Evolutionary conservation across 2,888 invertebrate species (phyloP).

Genomic region (Coenonympha arcania): DNA sequence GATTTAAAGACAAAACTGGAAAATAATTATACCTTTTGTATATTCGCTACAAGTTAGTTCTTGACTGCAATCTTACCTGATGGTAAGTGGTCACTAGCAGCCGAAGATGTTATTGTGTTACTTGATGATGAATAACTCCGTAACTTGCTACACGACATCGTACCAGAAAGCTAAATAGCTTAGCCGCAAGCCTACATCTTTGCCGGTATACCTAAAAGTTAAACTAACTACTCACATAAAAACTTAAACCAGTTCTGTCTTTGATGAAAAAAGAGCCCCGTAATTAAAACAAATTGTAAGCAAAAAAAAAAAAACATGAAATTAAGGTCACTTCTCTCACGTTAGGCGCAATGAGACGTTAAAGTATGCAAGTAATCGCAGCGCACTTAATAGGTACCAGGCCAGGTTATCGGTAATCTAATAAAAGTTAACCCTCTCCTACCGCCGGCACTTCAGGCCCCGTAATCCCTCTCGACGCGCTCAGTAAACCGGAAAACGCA

Average conservation of each 20-base stretch:
- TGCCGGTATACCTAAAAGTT: too few relatives aligned
- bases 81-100: too few relatives aligned
- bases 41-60: too few relatives aligned
- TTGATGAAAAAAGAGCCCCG: neutral
- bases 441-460: conserved; percentile 29
- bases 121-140: too few relatives aligned
- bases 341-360: conserved; percentile 9
- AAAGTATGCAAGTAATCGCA: conserved; percentile 17
- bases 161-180: too few relatives aligned
- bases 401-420: conserved; percentile 33
- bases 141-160: too few relatives aligned
- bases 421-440: conserved; percentile 49
- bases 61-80: too few relatives aligned
- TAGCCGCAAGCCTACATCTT: too few relatives aligned
- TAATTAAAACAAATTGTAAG: neutral
- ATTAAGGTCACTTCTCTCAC: neutral
- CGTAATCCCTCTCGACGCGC: conserved; percentile 61
- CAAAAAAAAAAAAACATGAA: neutral
- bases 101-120: too few relatives aligned
- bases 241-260: neutral
- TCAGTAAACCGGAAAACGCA: conserved; percentile 70
- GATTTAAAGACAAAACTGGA: too few relatives aligned
- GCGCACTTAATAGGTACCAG: conserved; percentile 22
- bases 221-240: too few relatives aligned
- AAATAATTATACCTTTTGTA: too few relatives aligned